These are phyloP conservation scores for Nomia melanderi DNA, from an alignment of 1,140 invertebrate genomes.

Conservation along the genomic window DNA sequence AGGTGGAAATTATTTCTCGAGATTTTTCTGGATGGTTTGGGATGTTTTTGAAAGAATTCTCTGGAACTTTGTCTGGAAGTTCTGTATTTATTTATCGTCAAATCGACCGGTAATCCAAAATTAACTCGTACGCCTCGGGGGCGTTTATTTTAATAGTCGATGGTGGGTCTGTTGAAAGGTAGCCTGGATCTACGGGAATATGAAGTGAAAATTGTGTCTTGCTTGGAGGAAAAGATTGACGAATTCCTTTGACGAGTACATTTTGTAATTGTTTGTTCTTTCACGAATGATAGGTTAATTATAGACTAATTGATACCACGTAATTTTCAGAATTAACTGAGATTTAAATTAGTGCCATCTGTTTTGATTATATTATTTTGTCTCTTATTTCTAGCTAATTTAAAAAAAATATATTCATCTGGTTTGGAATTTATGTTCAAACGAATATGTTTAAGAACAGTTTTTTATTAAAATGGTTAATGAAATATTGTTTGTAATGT, in stretches of 20 bases:
- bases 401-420: too few relatives aligned
- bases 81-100: conserved; percentile 39
- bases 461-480: too few relatives aligned
- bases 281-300: not conserved
- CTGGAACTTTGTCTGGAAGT: not conserved
- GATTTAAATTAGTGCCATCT: too few relatives aligned
- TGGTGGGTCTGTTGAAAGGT: conserved; percentile 19
- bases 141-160: conserved; percentile 46
- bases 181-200: not conserved
- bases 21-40: too few relatives aligned
- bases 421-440: too few relatives aligned
- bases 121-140: conserved; percentile 33
- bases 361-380: too few relatives aligned
- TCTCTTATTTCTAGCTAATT: too few relatives aligned
- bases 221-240: not conserved
- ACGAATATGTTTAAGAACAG: too few relatives aligned
- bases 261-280: too few relatives aligned
- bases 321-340: not conserved
- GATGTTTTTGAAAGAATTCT: too few relatives aligned
- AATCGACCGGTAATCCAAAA: conserved; percentile 42
- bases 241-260: not conserved
- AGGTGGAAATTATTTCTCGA: too few relatives aligned
- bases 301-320: not conserved
- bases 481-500: too few relatives aligned
- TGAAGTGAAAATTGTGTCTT: not conserved